phyloP scores from a whole-genome alignment of 2,888 invertebrate species.

The Brassicogethes aeneus region DNA sequence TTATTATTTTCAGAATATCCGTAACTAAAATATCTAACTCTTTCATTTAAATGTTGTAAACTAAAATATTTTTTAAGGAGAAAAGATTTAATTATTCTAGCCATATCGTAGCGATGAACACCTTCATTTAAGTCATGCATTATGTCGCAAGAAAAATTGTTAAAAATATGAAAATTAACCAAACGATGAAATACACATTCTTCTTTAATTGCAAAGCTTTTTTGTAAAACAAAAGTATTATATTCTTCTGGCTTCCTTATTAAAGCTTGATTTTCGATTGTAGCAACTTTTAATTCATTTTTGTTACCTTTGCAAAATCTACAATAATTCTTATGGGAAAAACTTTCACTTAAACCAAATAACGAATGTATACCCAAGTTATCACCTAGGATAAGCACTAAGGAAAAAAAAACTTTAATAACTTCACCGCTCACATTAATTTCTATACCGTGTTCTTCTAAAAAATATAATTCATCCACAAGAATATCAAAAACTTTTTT shows the following conservation, averaged over 20 bases:
- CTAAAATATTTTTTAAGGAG: slow-evolving; percentile 10
- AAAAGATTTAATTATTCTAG: slow-evolving; percentile 17
- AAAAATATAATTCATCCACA: not conserved
- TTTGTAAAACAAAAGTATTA: too few species aligned
- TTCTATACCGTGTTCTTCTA: slow-evolving; percentile 1
- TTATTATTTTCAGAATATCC: slow-evolving; percentile 4
- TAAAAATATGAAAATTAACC: slow-evolving; percentile 19
- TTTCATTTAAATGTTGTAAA: slow-evolving; percentile 14
- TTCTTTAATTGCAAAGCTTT: too few species aligned
- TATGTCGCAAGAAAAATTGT: slow-evolving; percentile 23
- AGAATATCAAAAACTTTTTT: not conserved
- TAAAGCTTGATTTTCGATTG: too few species aligned
- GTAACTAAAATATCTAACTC: slow-evolving; percentile 14
- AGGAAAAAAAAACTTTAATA: too few species aligned
- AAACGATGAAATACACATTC: slow-evolving; percentile 21
- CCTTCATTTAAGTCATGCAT: slow-evolving; percentile 28
- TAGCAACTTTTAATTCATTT: too few species aligned
- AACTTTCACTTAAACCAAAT: too few species aligned
- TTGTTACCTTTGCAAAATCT: too few species aligned
- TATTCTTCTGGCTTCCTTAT: too few species aligned
- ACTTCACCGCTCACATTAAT: not conserved
- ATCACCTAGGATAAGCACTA: too few species aligned
- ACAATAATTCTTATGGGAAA: too few species aligned
- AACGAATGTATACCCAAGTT: too few species aligned
- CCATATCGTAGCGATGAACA: slow-evolving; percentile 22